Evolutionary conservation across 2,797 vertebrate genomes (phyloP), one percentile per base, ranked within the genome.

Genomic region (Pampus argenteus): DNA sequence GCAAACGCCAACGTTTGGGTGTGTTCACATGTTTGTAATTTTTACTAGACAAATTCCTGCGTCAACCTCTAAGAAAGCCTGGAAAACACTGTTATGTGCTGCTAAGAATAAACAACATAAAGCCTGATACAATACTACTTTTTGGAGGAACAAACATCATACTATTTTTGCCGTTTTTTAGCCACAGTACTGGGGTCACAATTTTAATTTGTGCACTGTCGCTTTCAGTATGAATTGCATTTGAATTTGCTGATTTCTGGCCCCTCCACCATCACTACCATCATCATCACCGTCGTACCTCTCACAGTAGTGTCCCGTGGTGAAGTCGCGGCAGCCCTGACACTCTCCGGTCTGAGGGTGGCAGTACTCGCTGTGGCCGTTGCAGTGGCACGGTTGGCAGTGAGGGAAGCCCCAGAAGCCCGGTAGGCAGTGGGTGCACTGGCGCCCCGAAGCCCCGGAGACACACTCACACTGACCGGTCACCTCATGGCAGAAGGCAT

Each of bases 381-480:
- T 98, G 69, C 98, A 99, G 17, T 96, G 95, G 86, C 98, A 99
- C 11, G 88, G 90, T 36, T 95, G 93, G 87, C 98, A 99, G 40
- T 88, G 93, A 1, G 98, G 98, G 87, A 98, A 99, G 65, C 98
- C 97, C 97, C 98, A 99, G 88, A 95, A 95, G 3, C 95, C 94
- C 0, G 96, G 96, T 69, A 96, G 89, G 86, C 98, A 99, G 64
- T 88, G 93, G 84, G 96, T 93, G 4, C 98, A 99, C 64, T 96
- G 96, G 40, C 95, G 95, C 5, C 95, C 91, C 0, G 94, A 93
- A 54, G 95, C 95, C 0, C 97, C 97, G 0, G 93, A 91, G 51
- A 95, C 93, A 66, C 98, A 99, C 40, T 86, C 88, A 36, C 98
- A 99, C 92, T 97, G 96, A 14, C 98, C 98, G 0, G 96, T 97